A percentile compares a stretch with the other conserved stretches of the same genome.
Conservation (phyloP, 2,113 vertebrate genomes). For the Trachemys scripta region DNA sequence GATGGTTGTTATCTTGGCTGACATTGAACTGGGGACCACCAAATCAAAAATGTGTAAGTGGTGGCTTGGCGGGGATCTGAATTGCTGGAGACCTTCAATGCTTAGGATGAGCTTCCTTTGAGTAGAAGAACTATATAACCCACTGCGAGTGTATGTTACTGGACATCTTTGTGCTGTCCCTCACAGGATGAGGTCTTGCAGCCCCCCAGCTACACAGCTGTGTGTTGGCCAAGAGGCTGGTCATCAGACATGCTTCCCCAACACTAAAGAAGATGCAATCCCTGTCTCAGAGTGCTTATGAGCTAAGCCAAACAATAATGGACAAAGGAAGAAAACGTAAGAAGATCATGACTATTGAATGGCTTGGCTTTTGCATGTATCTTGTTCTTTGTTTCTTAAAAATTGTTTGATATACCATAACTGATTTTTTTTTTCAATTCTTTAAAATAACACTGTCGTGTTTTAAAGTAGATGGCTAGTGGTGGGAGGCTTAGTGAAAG, state of each 20-base stretch:
- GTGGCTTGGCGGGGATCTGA: not conserved
- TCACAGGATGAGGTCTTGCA: not conserved
- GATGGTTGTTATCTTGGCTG: not conserved
- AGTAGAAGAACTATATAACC: not conserved
- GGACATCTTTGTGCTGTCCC: not conserved
- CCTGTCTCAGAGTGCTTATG: not conserved
- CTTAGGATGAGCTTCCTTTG: not conserved
- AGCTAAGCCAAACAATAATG: not conserved
- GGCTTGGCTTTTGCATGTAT: slow-evolving; percentile 1
- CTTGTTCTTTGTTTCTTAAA: not conserved
- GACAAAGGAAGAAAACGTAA: not conserved
- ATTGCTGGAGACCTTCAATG: not conserved
- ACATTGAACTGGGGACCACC: not conserved
- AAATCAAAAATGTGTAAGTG: not conserved
- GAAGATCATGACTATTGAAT: not conserved
- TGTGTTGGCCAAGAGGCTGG: not conserved
- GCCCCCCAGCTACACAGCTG: not conserved
- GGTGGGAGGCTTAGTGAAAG: not conserved
- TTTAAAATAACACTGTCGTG: not conserved
- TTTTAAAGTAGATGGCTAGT: not conserved
- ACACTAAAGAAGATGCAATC: not conserved
- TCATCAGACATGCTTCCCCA: not conserved
- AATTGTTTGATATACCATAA: not conserved
- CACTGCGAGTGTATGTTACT: not conserved
- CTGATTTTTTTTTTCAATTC: not conserved